Evolutionary conservation across 2,113 vertebrate genomes (phyloP).

Genomic region (Nymphicus hollandicus): DNA sequence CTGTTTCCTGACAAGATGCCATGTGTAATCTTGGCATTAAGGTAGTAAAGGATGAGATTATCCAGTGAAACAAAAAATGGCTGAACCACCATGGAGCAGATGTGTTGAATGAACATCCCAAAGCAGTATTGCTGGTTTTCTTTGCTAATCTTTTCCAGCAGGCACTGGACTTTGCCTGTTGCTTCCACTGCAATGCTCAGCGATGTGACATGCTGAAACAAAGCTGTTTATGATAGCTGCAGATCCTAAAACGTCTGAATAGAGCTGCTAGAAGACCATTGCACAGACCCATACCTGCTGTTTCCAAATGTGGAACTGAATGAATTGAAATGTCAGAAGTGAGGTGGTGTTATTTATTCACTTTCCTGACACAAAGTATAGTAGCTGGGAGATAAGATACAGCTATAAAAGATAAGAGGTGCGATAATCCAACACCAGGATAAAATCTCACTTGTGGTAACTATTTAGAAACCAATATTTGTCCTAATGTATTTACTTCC

Average conservation of each 20-base stretch:
- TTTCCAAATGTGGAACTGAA: background rate
- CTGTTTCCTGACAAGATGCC: background rate
- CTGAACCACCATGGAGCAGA: background rate
- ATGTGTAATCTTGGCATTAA: background rate
- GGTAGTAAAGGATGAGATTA: background rate
- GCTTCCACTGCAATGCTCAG: background rate
- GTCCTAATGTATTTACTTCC: background rate
- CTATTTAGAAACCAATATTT: constrained; percentile 30
- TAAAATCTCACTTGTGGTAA: background rate
- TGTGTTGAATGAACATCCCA: background rate
- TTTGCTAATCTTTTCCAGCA: background rate
- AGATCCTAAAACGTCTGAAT: background rate
- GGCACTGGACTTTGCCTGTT: background rate
- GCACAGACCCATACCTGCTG: background rate
- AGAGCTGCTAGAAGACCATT: background rate
- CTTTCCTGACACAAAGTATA: background rate
- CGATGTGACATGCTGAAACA: background rate
- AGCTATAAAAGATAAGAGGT: background rate
- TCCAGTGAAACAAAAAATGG: background rate
- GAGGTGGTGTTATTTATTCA: background rate
- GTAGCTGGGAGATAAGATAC: constrained; percentile 2
- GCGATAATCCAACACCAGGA: background rate
- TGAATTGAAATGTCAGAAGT: background rate
- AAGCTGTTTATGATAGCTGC: background rate
- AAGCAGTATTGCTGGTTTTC: background rate